A percentile compares a stretch with the other conserved stretches of the same genome.
These are phyloP conservation scores for Cyrtodaria siliqua DNA, from an alignment of 2,888 invertebrate species.

Conservation along the genomic window DNA sequence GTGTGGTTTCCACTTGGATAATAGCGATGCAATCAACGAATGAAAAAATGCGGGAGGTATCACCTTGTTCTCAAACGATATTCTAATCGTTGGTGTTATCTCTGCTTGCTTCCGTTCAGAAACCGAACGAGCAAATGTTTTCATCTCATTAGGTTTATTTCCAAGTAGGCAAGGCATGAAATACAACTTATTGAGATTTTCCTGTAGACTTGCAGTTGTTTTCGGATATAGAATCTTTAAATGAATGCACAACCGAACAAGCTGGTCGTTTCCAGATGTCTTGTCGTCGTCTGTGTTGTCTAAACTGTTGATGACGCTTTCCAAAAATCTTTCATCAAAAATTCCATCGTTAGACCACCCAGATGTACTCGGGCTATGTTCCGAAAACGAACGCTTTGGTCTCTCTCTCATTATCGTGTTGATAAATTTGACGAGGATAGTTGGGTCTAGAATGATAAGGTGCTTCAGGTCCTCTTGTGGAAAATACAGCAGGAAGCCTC, in stretches of 20 bases:
- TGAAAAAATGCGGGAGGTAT: conserved; percentile 17
- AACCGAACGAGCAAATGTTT: too few species aligned
- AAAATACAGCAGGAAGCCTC: conserved; percentile 35
- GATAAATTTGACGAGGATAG: conserved; percentile 24
- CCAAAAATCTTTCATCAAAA: conserved; percentile 8
- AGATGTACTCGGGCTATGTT: too few species aligned
- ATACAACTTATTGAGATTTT: background rate
- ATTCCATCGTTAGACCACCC: conserved; percentile 11
- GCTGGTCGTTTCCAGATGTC: background rate
- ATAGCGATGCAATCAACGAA: background rate
- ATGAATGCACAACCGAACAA: conserved; percentile 4
- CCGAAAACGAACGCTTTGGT: background rate
- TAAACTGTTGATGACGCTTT: background rate
- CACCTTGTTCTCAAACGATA: conserved; percentile 2
- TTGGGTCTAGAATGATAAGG: conserved; percentile 32
- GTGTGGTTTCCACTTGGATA: background rate
- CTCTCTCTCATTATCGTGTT: conserved; percentile 17
- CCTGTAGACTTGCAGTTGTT: background rate
- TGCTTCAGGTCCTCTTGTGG: conserved; percentile 8
- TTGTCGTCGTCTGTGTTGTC: too few species aligned
- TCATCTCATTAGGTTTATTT: background rate
- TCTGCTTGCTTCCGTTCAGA: background rate
- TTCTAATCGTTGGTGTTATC: background rate
- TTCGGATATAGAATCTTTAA: conserved; percentile 9
- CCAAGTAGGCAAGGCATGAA: conserved; percentile 19